Evolutionary conservation across 2,888 invertebrate genomes (phyloP), one percentile per base, ranked within the genome.

Genomic region (Anodontia alba): DNA sequence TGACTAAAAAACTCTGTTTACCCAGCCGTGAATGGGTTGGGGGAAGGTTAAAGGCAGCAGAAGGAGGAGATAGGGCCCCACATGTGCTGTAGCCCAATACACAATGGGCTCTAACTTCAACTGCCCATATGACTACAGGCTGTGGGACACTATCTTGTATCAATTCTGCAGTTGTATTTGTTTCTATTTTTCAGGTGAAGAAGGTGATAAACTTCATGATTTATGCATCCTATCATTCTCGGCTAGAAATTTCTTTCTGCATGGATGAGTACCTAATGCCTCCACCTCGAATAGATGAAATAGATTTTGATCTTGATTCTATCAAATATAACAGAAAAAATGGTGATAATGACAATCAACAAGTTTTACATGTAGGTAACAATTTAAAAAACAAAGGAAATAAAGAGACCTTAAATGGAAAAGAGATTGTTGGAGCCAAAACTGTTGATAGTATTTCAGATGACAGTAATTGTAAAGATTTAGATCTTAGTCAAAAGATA

Each of bases 201-300:
- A 96, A 96, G 90, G 97, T 98, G 0, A 96, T 97, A 0, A 96
- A 96, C 69, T 97, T 97, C 92, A 96, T 98, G 95, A 96, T 98
- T 0, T 97, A 97, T 81, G 96, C 97, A 0, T 96, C 97, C 49
- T 99, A 99, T 94, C 99, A 99, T 90, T 98, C 98, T 96, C 96
- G 97, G 70, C 95, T 99, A 62, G 99, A 99, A 94, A 97, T 97
- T 90, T 97, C 98, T 0, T 99, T 98, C 94, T 95, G 98, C 54
- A 96, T 98, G 95, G 98, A 98, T 83, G 97, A 98, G 93, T 98
- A 97, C 89, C 98, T 97, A 0, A 95, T 96, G 90, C 97, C 97
- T 0, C 96, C 97, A 0, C 62, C 62, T 2, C 86, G 90, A 0
- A 76, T 80, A n/a, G 87, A 89, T 7, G 89, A 89, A 31, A 20